Evolutionary conservation across 1,140 invertebrate genomes (phyloP), one percentile per base, ranked within the genome.

Genomic region (Eupristina koningsbergeri): DNA sequence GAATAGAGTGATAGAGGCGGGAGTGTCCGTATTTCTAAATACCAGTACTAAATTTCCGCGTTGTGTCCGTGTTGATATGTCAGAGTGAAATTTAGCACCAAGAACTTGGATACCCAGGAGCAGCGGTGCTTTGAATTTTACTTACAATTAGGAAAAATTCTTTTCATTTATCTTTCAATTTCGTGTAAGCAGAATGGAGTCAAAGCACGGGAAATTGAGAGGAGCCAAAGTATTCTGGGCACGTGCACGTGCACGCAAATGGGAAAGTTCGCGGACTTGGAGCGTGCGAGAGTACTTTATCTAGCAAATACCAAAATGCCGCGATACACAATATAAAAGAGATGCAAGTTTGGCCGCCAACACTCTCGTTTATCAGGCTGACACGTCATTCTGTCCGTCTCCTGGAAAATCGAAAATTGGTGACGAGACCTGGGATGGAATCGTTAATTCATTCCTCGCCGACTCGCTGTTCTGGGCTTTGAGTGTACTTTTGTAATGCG

Each of bases 361-460:
- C 77, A 63, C 29, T 47, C 76, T 84, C 82, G 76, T 84, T 84
- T 80, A 84, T 84, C 82, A 84, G 53, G 76, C 76, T 76, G 74
- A 22, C 13, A 67, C 34, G 31, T 67, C 31, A 29, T 26, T 19
- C 58, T 34, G 45, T 80, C 78, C 64, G 8, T 69, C 45, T 69
- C 29, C 53, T 22, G 22, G 19, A 19, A 50, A 47, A 83, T 77
- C 81, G 81, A 77, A 75, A 77, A 58, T 58, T 69, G 47, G 71
- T 81, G 41, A 17, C 79, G 31, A 9, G 45, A 15, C 45, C 17
- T 63, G 19, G 3, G 45, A 47, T n/a, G 1, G 45, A 22, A 31
- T 64, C 71, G 80, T 50, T 64, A 81, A 81, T 81, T 76, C 73
- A 50, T 50, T 81, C 61, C 71, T 26, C 50, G 17, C 2, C 50